These are phyloP conservation scores for Scarus forsteni DNA, from an alignment of 2,797 vertebrate species.

Conservation along the genomic window DNA sequence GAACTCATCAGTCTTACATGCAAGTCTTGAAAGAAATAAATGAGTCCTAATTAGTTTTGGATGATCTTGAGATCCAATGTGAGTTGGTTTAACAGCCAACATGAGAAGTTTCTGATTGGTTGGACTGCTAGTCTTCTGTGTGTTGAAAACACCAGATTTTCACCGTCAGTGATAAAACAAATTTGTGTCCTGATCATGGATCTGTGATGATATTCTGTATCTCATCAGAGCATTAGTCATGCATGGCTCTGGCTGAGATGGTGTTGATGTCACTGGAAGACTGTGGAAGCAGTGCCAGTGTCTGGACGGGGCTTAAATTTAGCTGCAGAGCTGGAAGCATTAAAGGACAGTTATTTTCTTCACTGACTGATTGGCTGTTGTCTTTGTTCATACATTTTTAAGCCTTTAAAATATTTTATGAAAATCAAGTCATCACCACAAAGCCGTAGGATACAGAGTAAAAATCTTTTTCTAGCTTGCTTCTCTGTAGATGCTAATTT, in stretches of 20 bases:
- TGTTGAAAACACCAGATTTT: slow-evolving; percentile 12
- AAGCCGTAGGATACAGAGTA: not conserved
- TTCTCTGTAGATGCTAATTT: no score
- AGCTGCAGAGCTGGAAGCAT: not conserved
- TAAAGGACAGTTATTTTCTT: not conserved
- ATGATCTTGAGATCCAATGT: no score
- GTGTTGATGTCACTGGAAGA: slow-evolving; percentile 26
- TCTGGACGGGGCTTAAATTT: slow-evolving; percentile 4
- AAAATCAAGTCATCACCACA: no score
- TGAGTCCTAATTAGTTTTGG: no score
- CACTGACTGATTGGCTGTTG: not conserved
- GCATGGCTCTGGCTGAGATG: not conserved
- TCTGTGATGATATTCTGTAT: not conserved
- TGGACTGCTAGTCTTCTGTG: not conserved
- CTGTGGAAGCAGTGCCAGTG: slow-evolving; percentile 18
- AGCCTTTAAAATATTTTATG: not conserved
- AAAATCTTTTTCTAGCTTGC: not conserved
- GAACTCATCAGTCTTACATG: no score
- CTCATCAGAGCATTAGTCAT: slow-evolving; percentile 7
- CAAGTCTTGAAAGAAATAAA: no score
- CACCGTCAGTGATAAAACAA: slow-evolving; percentile 10
- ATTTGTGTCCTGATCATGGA: slow-evolving; percentile 6
- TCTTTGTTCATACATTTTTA: not conserved
- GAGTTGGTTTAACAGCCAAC: no score
- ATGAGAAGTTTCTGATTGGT: not conserved